A percentile compares a stretch with the other conserved stretches of the same genome.
Conservation (phyloP, 2,888 invertebrate genomes). For the Drosophila mettleri region DNA sequence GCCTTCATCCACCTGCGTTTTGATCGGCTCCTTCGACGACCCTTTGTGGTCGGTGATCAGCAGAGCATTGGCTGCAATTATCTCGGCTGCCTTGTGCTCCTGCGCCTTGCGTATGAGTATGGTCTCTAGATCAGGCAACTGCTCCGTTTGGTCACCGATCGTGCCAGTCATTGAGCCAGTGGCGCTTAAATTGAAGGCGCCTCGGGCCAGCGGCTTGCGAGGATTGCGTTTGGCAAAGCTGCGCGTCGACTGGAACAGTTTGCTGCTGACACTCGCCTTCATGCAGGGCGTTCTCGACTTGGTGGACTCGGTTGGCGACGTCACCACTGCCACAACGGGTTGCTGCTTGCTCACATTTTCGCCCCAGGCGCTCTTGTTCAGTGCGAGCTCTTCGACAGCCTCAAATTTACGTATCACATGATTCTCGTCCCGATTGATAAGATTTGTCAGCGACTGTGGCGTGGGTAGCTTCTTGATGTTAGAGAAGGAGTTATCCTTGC, state of each 20-base stretch:
- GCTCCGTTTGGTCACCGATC: constrained; percentile 26
- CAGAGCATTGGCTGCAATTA: constrained; percentile 57
- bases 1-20: constrained; percentile 85
- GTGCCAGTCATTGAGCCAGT: neutral
- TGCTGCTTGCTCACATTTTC: constrained; percentile 81
- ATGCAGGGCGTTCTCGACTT: constrained; percentile 33
- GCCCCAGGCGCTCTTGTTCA: constrained; percentile 86
- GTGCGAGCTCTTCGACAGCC: constrained; percentile 63
- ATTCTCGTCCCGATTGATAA: constrained; percentile 64
- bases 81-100: constrained; percentile 67
- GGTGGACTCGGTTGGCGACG: neutral
- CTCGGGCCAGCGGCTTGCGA: constrained; percentile 87
- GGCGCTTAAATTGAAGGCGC: constrained; percentile 37
- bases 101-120: constrained; percentile 82
- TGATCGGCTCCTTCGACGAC: constrained; percentile 50
- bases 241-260: constrained; percentile 88
- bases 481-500: constrained; percentile 47
- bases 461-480: constrained; percentile 67
- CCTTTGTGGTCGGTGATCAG: constrained; percentile 35
- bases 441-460: constrained; percentile 51
- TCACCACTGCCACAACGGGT: constrained; percentile 28
- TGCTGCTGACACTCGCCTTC: constrained; percentile 86
- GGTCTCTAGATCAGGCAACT: constrained; percentile 84
- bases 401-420: constrained; percentile 80
- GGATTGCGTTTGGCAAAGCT: constrained; percentile 91